Base-by-base conservation (phyloP, 2,888 invertebrate species). In the Timema cristinae region DNA sequence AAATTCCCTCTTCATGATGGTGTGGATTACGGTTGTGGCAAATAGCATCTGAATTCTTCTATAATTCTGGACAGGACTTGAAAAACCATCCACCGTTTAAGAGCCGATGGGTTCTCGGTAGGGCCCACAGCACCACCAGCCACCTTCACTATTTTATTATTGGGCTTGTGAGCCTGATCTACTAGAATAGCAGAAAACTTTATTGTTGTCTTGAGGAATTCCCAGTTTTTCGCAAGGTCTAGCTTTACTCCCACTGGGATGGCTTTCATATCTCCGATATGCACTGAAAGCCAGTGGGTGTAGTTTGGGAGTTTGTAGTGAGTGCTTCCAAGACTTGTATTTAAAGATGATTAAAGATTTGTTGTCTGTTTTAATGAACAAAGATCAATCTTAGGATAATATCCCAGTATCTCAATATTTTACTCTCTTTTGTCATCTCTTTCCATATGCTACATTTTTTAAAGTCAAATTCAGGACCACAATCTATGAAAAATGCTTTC, bases 91-190 rank as follows among this genome's bases (percentile, higher is more conserved):
- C 59, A 59, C 32, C 8, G 6, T 59, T 59, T 59, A n/a, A 59
- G 59, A 59, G 15, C 59, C 5, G 1, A 59, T 59, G 13, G 59
- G 13, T 59, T 59, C 59, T 59, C 59, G 15, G 5, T n/a, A 59
- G 0, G 59, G 32, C 59, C 6, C 59, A 59, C 59, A 59, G 59
- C 59, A 59, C 59, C 9, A 59, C 59, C 59, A 59, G 15, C 59
- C 59, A 6, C 59, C 15, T 59, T 59, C 59, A 13, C n/a, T 9
- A 59, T 59, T 59, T 59, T 59, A 32, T 59, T 59, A n/a, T 59
- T 59, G n/a, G 15, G 59, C 59, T 59, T 32, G 32, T n/a, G 59
- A 59, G 0, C 59, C 15, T 59, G 15, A n/a, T 59, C 15, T 9
- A 59, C 5, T 5, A 1, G 59, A n/a, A 59, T n/a, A 59, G 59